phyloP scores from a whole-genome alignment of 1,140 invertebrate species.

The Holotrichia oblita region DNA sequence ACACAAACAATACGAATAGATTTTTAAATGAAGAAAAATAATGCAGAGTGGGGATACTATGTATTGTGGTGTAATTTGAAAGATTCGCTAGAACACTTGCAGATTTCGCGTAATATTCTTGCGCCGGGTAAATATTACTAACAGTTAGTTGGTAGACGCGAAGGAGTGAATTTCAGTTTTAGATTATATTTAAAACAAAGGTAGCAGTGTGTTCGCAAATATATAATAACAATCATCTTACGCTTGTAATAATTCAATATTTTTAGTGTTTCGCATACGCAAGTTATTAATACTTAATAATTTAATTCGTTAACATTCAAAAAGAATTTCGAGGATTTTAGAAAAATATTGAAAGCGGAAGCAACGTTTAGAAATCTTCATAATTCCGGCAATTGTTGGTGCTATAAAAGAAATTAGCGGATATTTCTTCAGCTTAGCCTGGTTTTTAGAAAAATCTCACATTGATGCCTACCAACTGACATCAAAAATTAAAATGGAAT shows the following conservation, averaged over 20 bases:
- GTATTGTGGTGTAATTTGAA: constrained; percentile 37
- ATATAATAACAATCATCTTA: not conserved
- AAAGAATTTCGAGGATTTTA: not conserved
- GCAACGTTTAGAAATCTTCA: constrained; percentile 27
- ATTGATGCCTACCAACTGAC: not conserved
- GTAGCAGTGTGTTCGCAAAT: not conserved
- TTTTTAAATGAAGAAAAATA: constrained; percentile 38
- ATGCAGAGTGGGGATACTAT: constrained; percentile 38
- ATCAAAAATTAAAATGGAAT: constrained; percentile 17
- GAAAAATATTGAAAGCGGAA: not conserved
- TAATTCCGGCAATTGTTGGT: constrained; percentile 31
- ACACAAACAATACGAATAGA: not conserved
- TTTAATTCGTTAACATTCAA: too few relatives aligned
- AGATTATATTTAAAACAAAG: not conserved
- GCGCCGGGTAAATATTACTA: not conserved
- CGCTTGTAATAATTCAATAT: not conserved
- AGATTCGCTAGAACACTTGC: constrained; percentile 16
- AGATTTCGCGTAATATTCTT: constrained; percentile 37
- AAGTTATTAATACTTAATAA: too few relatives aligned
- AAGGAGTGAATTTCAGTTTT: constrained; percentile 28
- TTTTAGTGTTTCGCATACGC: not conserved
- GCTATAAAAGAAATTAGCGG: constrained; percentile 7
- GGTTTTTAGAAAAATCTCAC: not conserved
- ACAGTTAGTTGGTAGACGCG: constrained; percentile 19
- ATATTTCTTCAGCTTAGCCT: constrained; percentile 28